Evolutionary conservation across 2,888 invertebrate species (phyloP).

Genomic region (Pterostichus niger): DNA sequence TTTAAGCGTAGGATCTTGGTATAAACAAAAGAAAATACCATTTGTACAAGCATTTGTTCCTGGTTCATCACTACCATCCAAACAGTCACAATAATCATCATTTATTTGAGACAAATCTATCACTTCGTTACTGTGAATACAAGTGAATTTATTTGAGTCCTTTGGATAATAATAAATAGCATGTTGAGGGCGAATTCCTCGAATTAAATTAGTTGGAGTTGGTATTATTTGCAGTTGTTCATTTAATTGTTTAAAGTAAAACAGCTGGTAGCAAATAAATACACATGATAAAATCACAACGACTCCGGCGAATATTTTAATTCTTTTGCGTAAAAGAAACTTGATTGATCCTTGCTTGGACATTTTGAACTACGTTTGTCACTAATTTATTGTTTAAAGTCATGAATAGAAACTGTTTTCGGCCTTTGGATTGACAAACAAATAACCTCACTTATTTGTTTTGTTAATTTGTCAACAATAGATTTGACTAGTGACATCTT

Average conservation of each 20-base stretch:
- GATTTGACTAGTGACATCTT: no score
- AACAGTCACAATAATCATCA: slow-evolving; percentile 93
- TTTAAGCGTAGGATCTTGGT: slow-evolving; percentile 78
- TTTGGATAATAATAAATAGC: slow-evolving; percentile 77
- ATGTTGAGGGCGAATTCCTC: slow-evolving; percentile 76
- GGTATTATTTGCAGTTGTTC: slow-evolving; percentile 41
- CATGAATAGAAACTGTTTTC: slow-evolving; percentile 1
- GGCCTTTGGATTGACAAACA: slow-evolving; percentile 13
- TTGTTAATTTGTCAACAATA: not conserved
- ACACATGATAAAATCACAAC: slow-evolving; percentile 61
- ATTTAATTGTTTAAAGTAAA: slow-evolving; percentile 60
- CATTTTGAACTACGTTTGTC: slow-evolving; percentile 16
- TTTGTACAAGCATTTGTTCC: slow-evolving; percentile 94
- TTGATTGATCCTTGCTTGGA: slow-evolving; percentile 51
- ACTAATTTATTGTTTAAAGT: slow-evolving; percentile 22
- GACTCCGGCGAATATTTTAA: slow-evolving; percentile 53
- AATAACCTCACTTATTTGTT: slow-evolving; percentile 39
- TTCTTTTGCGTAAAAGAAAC: slow-evolving; percentile 58
- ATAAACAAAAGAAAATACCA: slow-evolving; percentile 90
- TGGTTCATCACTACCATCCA: slow-evolving; percentile 87
- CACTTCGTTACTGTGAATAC: slow-evolving; percentile 76
- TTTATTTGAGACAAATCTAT: slow-evolving; percentile 83
- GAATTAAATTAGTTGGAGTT: slow-evolving; percentile 71
- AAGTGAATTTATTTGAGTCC: slow-evolving; percentile 76
- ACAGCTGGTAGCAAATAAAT: slow-evolving; percentile 61